Evolutionary conservation across 2,113 vertebrate genomes (phyloP).

Genomic region (Lathamus discolor): DNA sequence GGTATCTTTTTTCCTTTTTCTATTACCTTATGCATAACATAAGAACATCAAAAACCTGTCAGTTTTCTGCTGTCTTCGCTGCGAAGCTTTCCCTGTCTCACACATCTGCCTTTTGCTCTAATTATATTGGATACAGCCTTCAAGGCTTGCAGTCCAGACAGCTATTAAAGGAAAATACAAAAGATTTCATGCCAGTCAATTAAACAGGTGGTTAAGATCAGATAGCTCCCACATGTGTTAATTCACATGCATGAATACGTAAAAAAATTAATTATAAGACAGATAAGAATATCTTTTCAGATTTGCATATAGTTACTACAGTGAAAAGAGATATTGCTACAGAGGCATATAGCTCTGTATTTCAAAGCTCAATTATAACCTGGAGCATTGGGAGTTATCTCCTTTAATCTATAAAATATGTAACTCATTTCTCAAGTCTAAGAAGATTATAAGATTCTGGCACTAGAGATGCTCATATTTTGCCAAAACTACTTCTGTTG

Average conservation of each 20-base stretch:
- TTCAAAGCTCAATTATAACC: conserved; percentile 26
- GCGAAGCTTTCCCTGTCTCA: not conserved
- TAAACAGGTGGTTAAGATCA: conserved; percentile 9
- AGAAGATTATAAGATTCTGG: not conserved
- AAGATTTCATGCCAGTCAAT: not conserved
- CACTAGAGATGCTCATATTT: not conserved
- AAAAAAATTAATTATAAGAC: not conserved
- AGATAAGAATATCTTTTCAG: not conserved
- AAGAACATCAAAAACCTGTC: not conserved
- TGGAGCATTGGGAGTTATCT: not conserved
- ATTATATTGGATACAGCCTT: not conserved
- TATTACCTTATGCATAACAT: not conserved
- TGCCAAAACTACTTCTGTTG: not conserved
- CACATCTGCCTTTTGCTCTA: not conserved
- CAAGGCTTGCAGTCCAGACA: not conserved
- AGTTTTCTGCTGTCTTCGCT: not conserved
- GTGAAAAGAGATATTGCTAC: not conserved
- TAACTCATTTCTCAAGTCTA: not conserved
- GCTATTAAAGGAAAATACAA: conserved; percentile 14
- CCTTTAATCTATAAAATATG: not conserved
- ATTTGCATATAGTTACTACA: not conserved
- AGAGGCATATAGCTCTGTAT: not conserved
- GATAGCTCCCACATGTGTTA: not conserved
- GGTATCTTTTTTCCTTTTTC: not conserved
- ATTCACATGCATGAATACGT: not conserved